These are phyloP conservation scores for Tribolium castaneum DNA, from an alignment of 1,140 invertebrate species.

Conservation along the genomic window DNA sequence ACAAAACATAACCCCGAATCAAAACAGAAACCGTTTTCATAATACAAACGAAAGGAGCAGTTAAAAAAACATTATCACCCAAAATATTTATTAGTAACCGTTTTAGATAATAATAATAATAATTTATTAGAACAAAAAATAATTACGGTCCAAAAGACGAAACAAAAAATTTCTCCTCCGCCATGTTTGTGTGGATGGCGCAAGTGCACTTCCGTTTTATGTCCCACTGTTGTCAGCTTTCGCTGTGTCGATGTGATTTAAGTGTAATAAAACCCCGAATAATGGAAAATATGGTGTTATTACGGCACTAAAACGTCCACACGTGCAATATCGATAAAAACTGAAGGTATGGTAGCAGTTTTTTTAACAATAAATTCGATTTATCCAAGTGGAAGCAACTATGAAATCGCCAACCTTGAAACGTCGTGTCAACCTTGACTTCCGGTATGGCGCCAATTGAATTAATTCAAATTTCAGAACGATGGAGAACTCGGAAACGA, in stretches of 20 bases:
- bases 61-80: neutral
- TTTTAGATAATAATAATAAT: no score
- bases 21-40: neutral
- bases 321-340: neutral
- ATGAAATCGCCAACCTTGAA: constrained; percentile 59
- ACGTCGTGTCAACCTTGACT: constrained; percentile 56
- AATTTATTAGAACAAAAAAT: neutral
- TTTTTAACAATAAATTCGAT: constrained; percentile 17
- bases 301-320: neutral
- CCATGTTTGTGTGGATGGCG: constrained; percentile 17
- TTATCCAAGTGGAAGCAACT: constrained; percentile 39
- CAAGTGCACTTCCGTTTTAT: neutral
- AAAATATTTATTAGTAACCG: no score
- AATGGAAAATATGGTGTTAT: constrained; percentile 42
- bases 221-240: constrained; percentile 62
- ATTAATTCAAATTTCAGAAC: constrained; percentile 43
- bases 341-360: neutral
- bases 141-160: neutral
- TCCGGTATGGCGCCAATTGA: constrained; percentile 50
- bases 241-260: constrained; percentile 37
- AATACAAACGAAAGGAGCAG: neutral
- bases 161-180: neutral
- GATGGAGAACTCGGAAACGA: constrained; percentile 49
- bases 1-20: neutral
- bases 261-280: constrained; percentile 32